Base-by-base conservation (phyloP, 2,113 vertebrate genomes). In the Ranitomeya imitator region DNA sequence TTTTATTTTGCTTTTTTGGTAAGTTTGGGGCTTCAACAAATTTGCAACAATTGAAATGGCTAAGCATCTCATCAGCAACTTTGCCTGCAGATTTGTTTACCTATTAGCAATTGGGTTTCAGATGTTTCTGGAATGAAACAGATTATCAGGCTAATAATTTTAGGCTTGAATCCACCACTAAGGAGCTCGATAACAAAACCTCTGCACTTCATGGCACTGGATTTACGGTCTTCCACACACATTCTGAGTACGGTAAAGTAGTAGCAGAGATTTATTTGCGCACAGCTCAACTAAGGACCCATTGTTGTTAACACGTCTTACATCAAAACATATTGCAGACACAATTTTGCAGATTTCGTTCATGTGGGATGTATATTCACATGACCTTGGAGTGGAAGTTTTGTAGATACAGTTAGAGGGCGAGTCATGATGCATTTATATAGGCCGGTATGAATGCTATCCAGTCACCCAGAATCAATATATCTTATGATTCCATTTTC, bases 371-470 rank as follows among this genome's bases (percentile, higher is more conserved):
- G 51, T 21, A 78, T n/a, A 78, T 78, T 55, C 9, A 78, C 21
- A 80, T 85, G 80, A 85, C 83, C 83, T 85, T 85, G 83, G 52
- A 73, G 65, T 52, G 71, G 10, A 71, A 71, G 19, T 71, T 26
- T 55, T 85, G n/a, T 73, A 52, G n/a, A 59, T 21, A 60, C 76
- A 85, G 90, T 90, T 86, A 88, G 57, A 82, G 7, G 63, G 71
- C 12, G 21, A 77, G 59, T 89, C 89, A 91, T 87, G 85, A 80
- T 91, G 67, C 0, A 54, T 45, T 15, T 89, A 63, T 88, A 63
- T 73, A 69, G 52, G 16, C 65, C 45, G 78, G 59, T 79, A 77
- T 78, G 63, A 76, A 88, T 37, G 61, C 69, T 21, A 83, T 73
- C 51, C 80, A 83, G 63, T 74, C 57, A 83, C 79, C 80, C n/a